These are phyloP conservation scores for Spinus olivaceus DNA, from an alignment of 2,797 vertebrate species.

Conservation along the genomic window DNA sequence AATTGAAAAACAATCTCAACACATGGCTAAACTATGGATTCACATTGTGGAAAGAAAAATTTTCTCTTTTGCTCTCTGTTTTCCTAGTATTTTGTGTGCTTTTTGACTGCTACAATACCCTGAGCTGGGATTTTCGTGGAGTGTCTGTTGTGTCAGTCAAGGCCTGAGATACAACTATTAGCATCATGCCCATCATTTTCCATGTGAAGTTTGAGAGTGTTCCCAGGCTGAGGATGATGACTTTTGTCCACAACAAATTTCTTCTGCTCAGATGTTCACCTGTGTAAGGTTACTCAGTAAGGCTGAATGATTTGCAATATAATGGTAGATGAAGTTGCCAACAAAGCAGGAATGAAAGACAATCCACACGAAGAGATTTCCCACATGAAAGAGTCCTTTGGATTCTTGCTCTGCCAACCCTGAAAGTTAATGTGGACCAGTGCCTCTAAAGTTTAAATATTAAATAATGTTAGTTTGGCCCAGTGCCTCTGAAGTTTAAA, in stretches of 20 bases:
- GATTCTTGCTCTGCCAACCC: not conserved
- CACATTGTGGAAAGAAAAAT: not conserved
- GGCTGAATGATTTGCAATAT: not conserved
- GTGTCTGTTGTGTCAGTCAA: not conserved
- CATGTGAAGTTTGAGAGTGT: not conserved
- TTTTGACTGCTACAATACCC: not conserved
- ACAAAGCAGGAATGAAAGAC: not conserved
- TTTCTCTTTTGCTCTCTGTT: not conserved
- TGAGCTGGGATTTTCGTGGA: not conserved
- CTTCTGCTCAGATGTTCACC: not conserved
- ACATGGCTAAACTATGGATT: not conserved
- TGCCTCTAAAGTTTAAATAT: not conserved
- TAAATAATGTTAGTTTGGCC: not conserved
- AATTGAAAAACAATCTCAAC: not conserved
- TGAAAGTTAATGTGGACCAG: not conserved
- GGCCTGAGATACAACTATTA: not conserved
- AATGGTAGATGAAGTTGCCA: not conserved
- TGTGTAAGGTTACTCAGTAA: not conserved
- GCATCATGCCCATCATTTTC: not conserved
- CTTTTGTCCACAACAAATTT: not conserved
- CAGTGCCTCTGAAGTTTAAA: not conserved
- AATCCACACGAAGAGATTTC: not conserved
- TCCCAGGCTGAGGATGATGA: not conserved
- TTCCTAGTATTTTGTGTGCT: not conserved
- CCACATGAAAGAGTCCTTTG: not conserved